A percentile compares a stretch with the other conserved stretches of the same genome.
phyloP scores from a whole-genome alignment of 2,888 invertebrate species.

The Hypena proboscidalis region DNA sequence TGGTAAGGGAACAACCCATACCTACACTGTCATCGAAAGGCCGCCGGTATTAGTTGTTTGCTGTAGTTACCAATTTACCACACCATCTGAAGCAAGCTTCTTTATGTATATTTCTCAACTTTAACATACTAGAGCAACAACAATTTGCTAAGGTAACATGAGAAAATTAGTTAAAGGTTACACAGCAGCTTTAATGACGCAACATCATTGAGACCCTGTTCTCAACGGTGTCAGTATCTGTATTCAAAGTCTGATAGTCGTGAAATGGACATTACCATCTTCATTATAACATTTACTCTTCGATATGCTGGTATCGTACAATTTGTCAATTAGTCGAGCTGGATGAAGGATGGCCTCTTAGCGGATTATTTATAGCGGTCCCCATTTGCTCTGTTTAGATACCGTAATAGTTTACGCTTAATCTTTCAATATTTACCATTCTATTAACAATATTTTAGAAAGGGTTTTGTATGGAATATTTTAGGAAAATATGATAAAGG shows the following conservation, averaged over 20 bases:
- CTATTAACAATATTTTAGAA: slow-evolving; percentile 12
- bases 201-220: slow-evolving; percentile 21
- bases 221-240: slow-evolving; percentile 26
- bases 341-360: slow-evolving; percentile 32
- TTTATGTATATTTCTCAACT: no score
- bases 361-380: slow-evolving; percentile 32
- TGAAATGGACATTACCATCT: slow-evolving; percentile 34
- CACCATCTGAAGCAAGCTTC: no score
- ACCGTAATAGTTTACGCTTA: slow-evolving; percentile 16
- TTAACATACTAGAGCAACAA: no score
- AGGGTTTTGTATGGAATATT: slow-evolving; percentile 16
- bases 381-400: slow-evolving; percentile 14
- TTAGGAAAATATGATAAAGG: no score
- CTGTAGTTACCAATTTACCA: no score
- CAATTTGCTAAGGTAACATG: not conserved
- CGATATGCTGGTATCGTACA: slow-evolving; percentile 57
- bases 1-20: no score
- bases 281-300: slow-evolving; percentile 37
- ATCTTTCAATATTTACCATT: slow-evolving; percentile 28
- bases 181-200: slow-evolving; percentile 17
- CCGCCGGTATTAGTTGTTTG: no score
- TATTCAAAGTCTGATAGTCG: slow-evolving; percentile 27
- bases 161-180: slow-evolving; percentile 14
- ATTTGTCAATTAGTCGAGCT: slow-evolving; percentile 53
- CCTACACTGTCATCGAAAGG: no score